A percentile compares a stretch with the other conserved stretches of the same genome.
Conservation (phyloP, 2,113 vertebrate genomes). For the Cyphomyrus discorhynchus region DNA sequence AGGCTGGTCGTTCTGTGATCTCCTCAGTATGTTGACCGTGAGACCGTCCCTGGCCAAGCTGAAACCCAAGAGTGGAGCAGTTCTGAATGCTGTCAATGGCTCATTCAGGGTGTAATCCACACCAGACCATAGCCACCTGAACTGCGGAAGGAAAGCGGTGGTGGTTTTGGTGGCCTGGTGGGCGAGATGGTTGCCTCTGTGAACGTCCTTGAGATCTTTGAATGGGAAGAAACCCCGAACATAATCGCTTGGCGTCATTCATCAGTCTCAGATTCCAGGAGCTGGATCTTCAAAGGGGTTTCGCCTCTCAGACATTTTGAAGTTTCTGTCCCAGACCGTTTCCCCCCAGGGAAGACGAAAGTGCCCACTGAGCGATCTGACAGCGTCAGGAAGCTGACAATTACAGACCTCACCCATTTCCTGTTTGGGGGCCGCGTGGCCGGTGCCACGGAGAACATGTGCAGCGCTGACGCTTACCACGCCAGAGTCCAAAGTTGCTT, state of each 20-base stretch:
- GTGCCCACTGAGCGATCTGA: neutral
- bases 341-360: neutral
- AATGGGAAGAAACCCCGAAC: neutral
- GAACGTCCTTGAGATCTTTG: neutral
- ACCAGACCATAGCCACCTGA: neutral
- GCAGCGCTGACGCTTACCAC: neutral
- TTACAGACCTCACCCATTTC: slow-evolving; percentile 6
- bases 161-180: neutral
- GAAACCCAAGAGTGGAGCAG: slow-evolving; percentile 1
- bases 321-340: neutral
- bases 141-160: neutral
- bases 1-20: neutral
- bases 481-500: neutral
- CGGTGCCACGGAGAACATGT: neutral
- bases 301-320: neutral
- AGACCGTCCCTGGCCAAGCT: neutral
- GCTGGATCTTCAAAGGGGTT: neutral
- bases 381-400: neutral
- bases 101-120: neutral
- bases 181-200: neutral
- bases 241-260: neutral
- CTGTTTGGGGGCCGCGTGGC: neutral
- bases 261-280: neutral
- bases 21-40: neutral
- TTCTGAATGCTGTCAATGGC: neutral